phyloP scores from a whole-genome alignment of 2,797 vertebrate species.

The Crocodylus rhombifer region DNA sequence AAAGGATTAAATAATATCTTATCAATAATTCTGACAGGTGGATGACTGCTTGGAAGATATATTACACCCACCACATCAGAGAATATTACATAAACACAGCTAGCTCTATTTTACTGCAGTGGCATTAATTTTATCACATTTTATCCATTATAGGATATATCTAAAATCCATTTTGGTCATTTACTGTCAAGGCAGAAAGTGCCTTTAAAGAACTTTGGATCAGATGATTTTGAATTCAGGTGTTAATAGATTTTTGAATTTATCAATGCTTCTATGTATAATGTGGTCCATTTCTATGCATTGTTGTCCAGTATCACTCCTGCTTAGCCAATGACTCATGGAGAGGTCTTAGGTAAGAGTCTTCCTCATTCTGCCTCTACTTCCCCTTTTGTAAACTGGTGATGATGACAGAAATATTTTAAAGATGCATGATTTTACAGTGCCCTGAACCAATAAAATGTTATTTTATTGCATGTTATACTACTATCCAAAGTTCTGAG shows the following conservation, averaged over 20 bases:
- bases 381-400: fast-evolving
- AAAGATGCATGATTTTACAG: background rate
- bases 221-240: background rate
- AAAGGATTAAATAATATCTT: background rate
- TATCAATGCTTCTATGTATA: background rate
- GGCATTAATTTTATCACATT: background rate
- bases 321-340: background rate
- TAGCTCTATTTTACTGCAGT: background rate
- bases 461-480: background rate
- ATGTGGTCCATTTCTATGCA: background rate
- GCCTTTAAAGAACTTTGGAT: background rate
- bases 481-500: background rate
- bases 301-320: background rate
- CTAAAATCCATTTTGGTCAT: background rate
- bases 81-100: background rate
- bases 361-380: too few species aligned
- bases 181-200: background rate
- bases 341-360: background rate
- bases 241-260: background rate
- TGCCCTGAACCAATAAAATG: background rate
- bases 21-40: background rate
- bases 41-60: background rate
- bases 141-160: background rate
- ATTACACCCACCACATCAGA: background rate
- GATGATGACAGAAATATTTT: fast-evolving